These are phyloP conservation scores for Pteruthius melanotis DNA, from an alignment of 2,113 vertebrate genomes.

Conservation along the genomic window DNA sequence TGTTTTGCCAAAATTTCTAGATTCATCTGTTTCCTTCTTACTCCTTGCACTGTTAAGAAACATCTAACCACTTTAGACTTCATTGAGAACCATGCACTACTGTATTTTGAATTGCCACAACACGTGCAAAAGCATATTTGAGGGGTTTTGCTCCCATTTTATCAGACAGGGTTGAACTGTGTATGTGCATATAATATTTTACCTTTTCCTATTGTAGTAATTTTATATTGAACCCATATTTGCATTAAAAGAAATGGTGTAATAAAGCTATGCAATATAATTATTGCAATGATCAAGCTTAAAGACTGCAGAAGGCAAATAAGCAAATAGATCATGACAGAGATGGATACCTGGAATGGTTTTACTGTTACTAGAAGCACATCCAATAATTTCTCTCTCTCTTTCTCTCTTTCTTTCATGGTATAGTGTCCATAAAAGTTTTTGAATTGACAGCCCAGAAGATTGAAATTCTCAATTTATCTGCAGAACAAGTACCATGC, in stretches of 20 bases:
- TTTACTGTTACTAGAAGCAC: neutral
- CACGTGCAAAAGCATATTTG: neutral
- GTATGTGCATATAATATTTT: neutral
- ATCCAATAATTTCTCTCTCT: neutral
- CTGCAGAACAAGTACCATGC: neutral
- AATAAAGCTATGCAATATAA: neutral
- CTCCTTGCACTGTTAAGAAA: neutral
- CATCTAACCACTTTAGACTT: neutral
- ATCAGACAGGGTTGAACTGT: neutral
- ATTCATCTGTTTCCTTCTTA: neutral
- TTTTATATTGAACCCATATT: constrained; percentile 31
- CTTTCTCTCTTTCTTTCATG: neutral
- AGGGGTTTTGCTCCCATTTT: neutral
- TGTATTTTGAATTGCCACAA: neutral
- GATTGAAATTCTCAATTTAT: constrained; percentile 54
- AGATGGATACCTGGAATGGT: neutral
- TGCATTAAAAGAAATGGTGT: neutral
- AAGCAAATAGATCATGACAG: neutral
- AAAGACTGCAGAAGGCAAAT: neutral
- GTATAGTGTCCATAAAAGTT: neutral
- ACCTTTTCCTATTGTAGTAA: neutral
- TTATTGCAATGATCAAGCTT: neutral
- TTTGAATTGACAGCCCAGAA: constrained; percentile 21
- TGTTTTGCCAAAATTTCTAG: neutral
- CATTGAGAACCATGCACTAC: neutral